phyloP scores from a whole-genome alignment of 2,888 invertebrate species.

The Himalopsyche anomala region DNA sequence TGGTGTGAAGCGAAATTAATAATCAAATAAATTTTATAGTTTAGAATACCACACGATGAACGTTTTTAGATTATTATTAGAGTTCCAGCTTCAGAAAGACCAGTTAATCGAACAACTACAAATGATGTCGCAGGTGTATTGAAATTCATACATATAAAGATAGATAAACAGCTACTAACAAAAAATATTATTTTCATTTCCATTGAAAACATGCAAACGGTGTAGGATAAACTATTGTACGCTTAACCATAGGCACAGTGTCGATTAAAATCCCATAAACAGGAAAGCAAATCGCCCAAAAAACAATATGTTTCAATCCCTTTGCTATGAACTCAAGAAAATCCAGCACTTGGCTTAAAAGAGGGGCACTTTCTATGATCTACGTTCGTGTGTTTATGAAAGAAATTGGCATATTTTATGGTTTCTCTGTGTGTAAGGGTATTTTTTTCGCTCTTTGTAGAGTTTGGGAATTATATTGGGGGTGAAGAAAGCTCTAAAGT shows the following conservation, averaged over 20 bases:
- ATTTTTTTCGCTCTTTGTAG: not conserved
- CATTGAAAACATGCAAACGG: not conserved
- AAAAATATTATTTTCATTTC: not conserved
- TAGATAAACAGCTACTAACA: not conserved
- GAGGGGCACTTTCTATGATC: slow-evolving; percentile 52
- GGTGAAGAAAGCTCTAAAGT: not conserved
- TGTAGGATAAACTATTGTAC: slow-evolving; percentile 47
- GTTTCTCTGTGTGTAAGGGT: slow-evolving; percentile 42
- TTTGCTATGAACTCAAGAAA: slow-evolving; percentile 41
- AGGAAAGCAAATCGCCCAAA: slow-evolving; percentile 63
- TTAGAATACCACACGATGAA: too few species aligned
- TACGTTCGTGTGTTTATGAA: slow-evolving; percentile 57
- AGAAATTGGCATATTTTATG: slow-evolving; percentile 57
- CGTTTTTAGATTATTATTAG: too few species aligned
- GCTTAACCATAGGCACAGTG: slow-evolving; percentile 56
- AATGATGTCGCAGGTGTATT: too few species aligned
- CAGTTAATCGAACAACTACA: too few species aligned
- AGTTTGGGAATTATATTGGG: slow-evolving; percentile 13
- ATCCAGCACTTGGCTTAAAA: slow-evolving; percentile 49
- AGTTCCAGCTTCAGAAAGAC: too few species aligned
- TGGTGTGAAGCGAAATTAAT: too few species aligned
- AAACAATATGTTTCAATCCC: slow-evolving; percentile 65
- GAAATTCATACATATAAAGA: not conserved
- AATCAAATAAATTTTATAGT: too few species aligned
- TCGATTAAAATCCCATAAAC: slow-evolving; percentile 65